phyloP scores from a whole-genome alignment of 2,888 invertebrate species.

The Metellina segmentata region DNA sequence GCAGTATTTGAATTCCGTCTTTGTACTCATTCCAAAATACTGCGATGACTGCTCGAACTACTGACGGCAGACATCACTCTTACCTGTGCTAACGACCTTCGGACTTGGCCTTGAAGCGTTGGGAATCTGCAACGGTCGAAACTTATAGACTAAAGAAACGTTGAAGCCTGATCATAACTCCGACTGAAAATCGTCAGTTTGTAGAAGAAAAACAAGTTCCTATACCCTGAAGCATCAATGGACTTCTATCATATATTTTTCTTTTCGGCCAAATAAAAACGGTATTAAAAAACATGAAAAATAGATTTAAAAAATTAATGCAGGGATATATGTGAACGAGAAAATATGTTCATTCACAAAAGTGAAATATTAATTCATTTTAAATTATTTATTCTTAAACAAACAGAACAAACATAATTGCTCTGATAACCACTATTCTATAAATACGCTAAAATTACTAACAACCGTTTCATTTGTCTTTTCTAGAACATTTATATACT shows the following conservation, averaged over 20 bases:
- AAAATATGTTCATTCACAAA: no score
- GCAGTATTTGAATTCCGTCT: no score
- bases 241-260: background rate
- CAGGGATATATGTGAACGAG: no score
- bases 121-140: slow-evolving; percentile 35
- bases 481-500: no score
- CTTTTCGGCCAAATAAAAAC: background rate
- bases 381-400: no score
- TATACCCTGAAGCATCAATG: background rate
- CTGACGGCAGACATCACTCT: slow-evolving; percentile 26
- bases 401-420: no score
- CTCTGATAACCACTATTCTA: no score
- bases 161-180: background rate
- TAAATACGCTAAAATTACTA: no score
- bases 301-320: no score
- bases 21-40: background rate
- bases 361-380: no score
- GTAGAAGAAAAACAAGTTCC: background rate
- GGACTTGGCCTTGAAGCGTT: slow-evolving; percentile 59
- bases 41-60: background rate
- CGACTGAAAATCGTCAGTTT: background rate
- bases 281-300: no score
- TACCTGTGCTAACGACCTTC: slow-evolving; percentile 67
- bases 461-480: no score
- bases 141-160: background rate